These are phyloP conservation scores for Erebia palarica DNA, from an alignment of 2,888 invertebrate species.

Conservation along the genomic window DNA sequence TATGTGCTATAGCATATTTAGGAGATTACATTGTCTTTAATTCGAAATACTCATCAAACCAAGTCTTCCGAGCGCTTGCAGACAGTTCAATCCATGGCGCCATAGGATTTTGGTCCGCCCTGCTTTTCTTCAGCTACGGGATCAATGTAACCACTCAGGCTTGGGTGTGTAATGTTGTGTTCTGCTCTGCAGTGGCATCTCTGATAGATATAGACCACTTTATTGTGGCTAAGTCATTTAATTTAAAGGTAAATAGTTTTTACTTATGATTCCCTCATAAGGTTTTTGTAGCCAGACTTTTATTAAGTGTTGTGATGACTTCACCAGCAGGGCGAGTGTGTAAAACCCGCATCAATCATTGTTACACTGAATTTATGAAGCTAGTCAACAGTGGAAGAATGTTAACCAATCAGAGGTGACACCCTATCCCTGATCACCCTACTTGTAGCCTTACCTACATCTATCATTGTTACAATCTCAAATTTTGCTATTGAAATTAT, in stretches of 20 bases:
- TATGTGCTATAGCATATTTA: constrained; percentile 52
- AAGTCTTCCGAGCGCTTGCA: constrained; percentile 57
- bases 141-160: constrained; percentile 47
- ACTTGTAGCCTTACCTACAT: no score
- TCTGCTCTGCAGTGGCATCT: constrained; percentile 64
- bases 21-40: constrained; percentile 70
- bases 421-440: no score
- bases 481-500: no score
- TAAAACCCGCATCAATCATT: no score
- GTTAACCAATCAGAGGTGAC: no score
- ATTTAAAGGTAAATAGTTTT: constrained; percentile 58
- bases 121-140: constrained; percentile 62
- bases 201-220: constrained; percentile 71
- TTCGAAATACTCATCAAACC: constrained; percentile 60
- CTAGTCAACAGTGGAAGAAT: no score
- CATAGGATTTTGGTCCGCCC: constrained; percentile 61
- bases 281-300: no score
- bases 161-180: constrained; percentile 50
- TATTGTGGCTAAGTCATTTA: constrained; percentile 65
- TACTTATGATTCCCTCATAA: no score
- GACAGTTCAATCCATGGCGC: constrained; percentile 62
- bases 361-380: no score
- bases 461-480: no score
- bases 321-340: no score
- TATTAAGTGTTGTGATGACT: no score